Evolutionary conservation across 2,888 invertebrate species (phyloP).

Genomic region (Yponomeuta evonymella): DNA sequence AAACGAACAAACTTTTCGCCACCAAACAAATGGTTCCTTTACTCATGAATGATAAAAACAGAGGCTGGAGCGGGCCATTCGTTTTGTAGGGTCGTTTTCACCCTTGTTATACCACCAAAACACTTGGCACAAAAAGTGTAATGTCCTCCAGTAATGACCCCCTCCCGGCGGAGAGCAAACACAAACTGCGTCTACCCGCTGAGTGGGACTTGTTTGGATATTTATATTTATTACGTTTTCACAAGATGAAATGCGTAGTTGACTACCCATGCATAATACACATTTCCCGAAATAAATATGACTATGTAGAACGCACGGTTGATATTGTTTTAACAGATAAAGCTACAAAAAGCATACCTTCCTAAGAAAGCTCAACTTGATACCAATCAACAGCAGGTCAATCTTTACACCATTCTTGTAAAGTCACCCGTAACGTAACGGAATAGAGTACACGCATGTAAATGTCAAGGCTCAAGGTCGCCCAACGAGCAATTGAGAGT

Average conservation of each 20-base stretch:
- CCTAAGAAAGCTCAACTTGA: no score
- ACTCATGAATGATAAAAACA: conserved; percentile 53
- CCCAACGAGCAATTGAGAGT: no score
- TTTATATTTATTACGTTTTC: conserved; percentile 21
- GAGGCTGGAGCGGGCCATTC: conserved; percentile 56
- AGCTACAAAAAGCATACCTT: no score
- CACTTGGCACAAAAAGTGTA: conserved; percentile 75
- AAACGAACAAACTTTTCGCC: background rate
- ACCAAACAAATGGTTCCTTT: conserved; percentile 36
- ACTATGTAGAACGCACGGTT: no score
- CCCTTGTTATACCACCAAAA: conserved; percentile 73
- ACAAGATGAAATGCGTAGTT: background rate
- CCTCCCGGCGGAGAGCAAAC: conserved; percentile 54
- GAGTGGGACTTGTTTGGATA: conserved; percentile 44
- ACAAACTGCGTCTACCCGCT: conserved; percentile 57
- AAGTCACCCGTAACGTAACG: no score
- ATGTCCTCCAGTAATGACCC: conserved; percentile 73
- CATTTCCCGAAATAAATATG: conserved; percentile 10
- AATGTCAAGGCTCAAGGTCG: no score
- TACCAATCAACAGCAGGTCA: no score
- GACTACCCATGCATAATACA: background rate
- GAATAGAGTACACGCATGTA: no score
- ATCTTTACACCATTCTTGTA: no score
- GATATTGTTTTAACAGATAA: no score
- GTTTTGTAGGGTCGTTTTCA: conserved; percentile 72